Evolutionary conservation across 2,888 invertebrate species (phyloP).

Genomic region (Limnephilus auricula): DNA sequence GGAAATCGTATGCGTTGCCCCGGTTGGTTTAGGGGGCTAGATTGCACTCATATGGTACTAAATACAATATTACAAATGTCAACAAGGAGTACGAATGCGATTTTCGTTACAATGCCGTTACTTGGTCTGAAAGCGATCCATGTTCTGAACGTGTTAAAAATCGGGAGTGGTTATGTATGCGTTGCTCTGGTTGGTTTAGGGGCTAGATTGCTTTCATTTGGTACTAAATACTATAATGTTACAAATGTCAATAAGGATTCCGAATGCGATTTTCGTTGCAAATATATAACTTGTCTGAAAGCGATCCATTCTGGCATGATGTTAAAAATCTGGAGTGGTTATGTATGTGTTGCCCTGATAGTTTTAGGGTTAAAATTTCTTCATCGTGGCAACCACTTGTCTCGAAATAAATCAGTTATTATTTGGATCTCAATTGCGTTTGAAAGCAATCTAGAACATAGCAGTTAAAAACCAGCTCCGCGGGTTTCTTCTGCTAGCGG

Average conservation of each 20-base stretch:
- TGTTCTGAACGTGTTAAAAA: no score
- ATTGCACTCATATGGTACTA: neutral
- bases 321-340: neutral
- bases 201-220: neutral
- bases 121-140: neutral
- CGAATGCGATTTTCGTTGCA: neutral
- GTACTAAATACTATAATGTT: neutral
- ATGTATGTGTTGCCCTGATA: neutral
- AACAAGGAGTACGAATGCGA: neutral
- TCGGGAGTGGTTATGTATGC: no score
- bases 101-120: neutral
- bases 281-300: neutral
- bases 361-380: neutral
- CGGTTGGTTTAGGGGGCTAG: slow-evolving; percentile 6
- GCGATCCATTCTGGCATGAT: neutral
- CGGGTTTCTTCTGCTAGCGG: no score
- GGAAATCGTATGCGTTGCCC: no score
- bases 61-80: neutral
- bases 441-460: no score
- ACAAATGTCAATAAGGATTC: neutral
- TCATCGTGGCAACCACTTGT: no score
- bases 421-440: no score
- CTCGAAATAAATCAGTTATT: no score
- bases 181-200: neutral
- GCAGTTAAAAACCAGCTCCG: no score